Evolutionary conservation across 2,888 invertebrate genomes (phyloP).

Genomic region (Rugalucina vietnamica): DNA sequence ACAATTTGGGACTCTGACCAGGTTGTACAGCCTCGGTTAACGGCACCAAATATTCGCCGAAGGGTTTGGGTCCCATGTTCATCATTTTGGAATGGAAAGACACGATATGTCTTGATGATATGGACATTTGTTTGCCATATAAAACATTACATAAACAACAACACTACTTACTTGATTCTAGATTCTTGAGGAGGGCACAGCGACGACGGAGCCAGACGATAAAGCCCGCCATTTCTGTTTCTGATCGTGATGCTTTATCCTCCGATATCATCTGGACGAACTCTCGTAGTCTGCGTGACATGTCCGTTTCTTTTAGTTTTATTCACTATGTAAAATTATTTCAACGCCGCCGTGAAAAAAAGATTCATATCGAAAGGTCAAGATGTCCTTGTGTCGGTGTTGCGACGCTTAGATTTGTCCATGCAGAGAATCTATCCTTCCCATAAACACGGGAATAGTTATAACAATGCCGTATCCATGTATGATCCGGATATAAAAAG

Average conservation of each 20-base stretch:
- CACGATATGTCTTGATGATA: background rate
- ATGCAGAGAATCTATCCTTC: too few relatives aligned
- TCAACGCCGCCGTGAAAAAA: too few relatives aligned
- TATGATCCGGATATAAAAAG: background rate
- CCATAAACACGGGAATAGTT: too few relatives aligned
- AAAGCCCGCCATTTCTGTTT: constrained; percentile 38
- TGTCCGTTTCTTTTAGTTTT: background rate
- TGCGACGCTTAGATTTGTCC: background rate
- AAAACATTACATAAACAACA: background rate
- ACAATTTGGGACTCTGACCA: background rate
- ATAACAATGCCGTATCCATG: too few relatives aligned
- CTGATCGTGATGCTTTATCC: constrained; percentile 20
- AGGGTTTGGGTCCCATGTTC: background rate
- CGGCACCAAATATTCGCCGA: background rate
- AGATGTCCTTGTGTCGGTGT: background rate
- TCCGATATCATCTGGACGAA: background rate
- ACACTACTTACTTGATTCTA: constrained; percentile 45
- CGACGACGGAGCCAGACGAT: constrained; percentile 52
- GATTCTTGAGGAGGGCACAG: constrained; percentile 40
- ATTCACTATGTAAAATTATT: background rate
- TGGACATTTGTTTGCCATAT: background rate
- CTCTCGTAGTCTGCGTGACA: constrained; percentile 1
- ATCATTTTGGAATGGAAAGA: background rate
- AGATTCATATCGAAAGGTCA: background rate
- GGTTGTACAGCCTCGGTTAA: background rate